Evolutionary conservation across 64 coral and sea anemone species (phyloP), one percentile per base, ranked within the genome.

Genomic region (Platygyra sinensis): DNA sequence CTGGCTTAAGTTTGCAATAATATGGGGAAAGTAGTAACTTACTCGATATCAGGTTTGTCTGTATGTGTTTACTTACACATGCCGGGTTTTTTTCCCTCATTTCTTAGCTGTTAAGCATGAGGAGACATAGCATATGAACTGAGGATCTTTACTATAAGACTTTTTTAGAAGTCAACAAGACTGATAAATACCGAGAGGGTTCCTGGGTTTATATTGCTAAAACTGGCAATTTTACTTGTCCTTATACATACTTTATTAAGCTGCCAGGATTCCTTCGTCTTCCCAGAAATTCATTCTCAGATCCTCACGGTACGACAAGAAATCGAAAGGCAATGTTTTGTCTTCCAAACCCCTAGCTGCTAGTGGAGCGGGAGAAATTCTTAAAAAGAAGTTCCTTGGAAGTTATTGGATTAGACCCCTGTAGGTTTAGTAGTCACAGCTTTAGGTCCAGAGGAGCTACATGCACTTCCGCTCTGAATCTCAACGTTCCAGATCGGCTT

Each of bases 251-350:
- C 74, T 16, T 77, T 77, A 77, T 3, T 77, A 50, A 52, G 33
- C 17, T 51, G 74, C 74, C 33, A 77, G 74, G 74, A 77, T 77
- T 42, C 74, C 74, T 77, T 50, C 36, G 32, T 77, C 24, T 77
- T 77, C 74, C 22, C 74, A 77, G 36, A 50, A 17, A 24, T 77
- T 51, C 36, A 77, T 77, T 77, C 51, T 77, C 74, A 77, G 74
- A 77, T 77, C 74, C 33, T 50, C 51, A 51, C 38, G 74, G 74
- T 77, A 50, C 36, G 74, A 77, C 36, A 77, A 77, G 74, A 14
- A 50, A 20, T 77, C 42, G 38, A 77, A 77, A 39, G 10, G 14
- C 36, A 52, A 77, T 18, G 42, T 77, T 16, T 24, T 77, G 17
- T 50, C 36, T 77, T 77, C 74, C 14, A 77, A 77, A 39, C 39